Conservation (phyloP, 2,888 invertebrate species). For the Agrotis exclamationis region DNA sequence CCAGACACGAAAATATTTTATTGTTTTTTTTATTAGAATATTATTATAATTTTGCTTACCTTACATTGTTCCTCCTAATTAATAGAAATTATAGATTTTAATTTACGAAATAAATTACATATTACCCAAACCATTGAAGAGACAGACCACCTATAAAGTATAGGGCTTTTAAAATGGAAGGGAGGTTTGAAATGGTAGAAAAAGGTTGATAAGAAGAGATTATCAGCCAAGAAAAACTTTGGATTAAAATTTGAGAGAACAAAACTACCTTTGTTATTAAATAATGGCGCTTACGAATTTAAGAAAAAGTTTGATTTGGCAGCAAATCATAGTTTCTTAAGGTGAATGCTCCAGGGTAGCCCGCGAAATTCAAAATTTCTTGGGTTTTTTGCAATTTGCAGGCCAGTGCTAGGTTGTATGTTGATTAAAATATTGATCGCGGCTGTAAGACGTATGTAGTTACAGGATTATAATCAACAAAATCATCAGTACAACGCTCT, state of each 20-base stretch:
- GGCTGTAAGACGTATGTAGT: too few species aligned
- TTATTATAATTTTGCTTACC: conserved; percentile 2
- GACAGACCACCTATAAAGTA: not conserved
- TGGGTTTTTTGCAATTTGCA: too few species aligned
- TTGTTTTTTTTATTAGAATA: not conserved
- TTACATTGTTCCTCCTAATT: not conserved
- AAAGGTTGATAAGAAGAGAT: not conserved
- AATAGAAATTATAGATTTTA: not conserved
- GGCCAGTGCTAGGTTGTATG: too few species aligned
- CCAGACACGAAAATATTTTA: too few species aligned
- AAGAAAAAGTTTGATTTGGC: not conserved
- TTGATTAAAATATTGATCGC: too few species aligned
- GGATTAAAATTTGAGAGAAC: not conserved
- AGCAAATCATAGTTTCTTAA: too few species aligned
- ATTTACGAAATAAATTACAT: not conserved
- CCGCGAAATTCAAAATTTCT: too few species aligned
- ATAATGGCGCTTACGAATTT: not conserved
- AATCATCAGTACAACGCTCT: too few species aligned
- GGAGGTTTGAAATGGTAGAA: not conserved
- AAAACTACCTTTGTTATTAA: not conserved
- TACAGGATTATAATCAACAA: too few species aligned
- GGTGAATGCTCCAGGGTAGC: too few species aligned
- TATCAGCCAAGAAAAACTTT: not conserved
- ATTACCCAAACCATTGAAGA: not conserved
- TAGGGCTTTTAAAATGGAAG: not conserved